Evolutionary conservation across 1,140 invertebrate species (phyloP), one percentile per base, ranked within the genome.

Genomic region (Brachionus rotundiformis): DNA sequence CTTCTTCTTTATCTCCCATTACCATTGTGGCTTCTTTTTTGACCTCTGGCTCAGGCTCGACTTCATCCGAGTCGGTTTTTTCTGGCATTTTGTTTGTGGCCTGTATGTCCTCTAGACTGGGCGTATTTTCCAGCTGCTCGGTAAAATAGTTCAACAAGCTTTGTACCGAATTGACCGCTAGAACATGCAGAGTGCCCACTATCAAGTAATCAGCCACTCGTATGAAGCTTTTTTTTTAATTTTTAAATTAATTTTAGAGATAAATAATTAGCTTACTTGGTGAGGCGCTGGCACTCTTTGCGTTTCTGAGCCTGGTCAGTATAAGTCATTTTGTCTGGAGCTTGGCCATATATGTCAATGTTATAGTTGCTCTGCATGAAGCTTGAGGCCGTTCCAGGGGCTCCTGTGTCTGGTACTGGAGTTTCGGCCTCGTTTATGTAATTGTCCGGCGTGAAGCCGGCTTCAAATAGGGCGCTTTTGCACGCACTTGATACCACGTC

Each of bases 231-330:
- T 77, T 16, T 47, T 13, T 82, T 29, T 13, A 29, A 82, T 73
- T 19, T 63, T 73, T 63, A 44, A 25, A 77, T 63, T 19, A 33
- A 47, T 59, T 33, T 31, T 25, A 79, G 27, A 49, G 25, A 54
- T 54, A 27, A 54, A 29, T 44, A 7, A 25, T 61, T 41, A 3
- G 84, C 85, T 84, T 88, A 93, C 92, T 91, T 90, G 16, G 91
- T 90, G 0, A 93, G 88, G 27, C 91, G 88, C 83, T 91, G 90
- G 85, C 93, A 94, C 84, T 92, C 92, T 75, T 91, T 90, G 82
- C 92, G 89, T 85, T 94, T 95, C 82, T 92, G 91, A 0, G 92
- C 92, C 84, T 94, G 93, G 84, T 94, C 92, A 33, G 92, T 93
- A 84, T 93, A 94, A 25, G 92, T 92, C 89, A 93, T 89, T 83